phyloP scores from a whole-genome alignment of 2,113 vertebrate species.

The Orycteropus afer region DNA sequence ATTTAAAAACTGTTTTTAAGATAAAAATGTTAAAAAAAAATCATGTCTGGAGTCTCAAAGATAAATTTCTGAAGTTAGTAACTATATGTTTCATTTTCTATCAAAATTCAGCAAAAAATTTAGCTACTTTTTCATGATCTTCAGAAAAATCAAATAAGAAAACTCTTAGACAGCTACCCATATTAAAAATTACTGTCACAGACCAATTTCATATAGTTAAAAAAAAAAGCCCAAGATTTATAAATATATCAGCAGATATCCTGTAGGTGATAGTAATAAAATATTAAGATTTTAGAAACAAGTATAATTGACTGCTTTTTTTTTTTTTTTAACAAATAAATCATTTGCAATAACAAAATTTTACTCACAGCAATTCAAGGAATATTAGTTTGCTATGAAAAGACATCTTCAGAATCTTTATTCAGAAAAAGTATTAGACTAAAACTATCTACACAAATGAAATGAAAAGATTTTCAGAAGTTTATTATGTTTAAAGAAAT shows the following conservation, averaged over 20 bases:
- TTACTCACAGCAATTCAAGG: slow-evolving; percentile 17
- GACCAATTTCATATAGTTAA: neutral
- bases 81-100: slow-evolving; percentile 29
- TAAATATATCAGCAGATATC: neutral
- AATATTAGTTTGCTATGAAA: slow-evolving; percentile 65
- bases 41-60: neutral
- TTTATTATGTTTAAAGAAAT: slow-evolving; percentile 34
- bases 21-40: slow-evolving; percentile 17
- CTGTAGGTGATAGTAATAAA: slow-evolving; percentile 31
- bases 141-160: slow-evolving; percentile 54
- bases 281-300: slow-evolving; percentile 37
- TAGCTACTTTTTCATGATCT: slow-evolving; percentile 17
- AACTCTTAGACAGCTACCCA: neutral
- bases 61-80: neutral
- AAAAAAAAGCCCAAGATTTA: slow-evolving; percentile 47
- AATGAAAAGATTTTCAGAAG: neutral
- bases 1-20: slow-evolving; percentile 40
- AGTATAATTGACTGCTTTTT: neutral
- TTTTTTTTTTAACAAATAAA: neutral
- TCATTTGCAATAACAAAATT: slow-evolving; percentile 49
- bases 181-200: slow-evolving; percentile 48
- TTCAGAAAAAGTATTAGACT: slow-evolving; percentile 52
- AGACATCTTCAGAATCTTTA: slow-evolving; percentile 35
- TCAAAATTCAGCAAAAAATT: slow-evolving; percentile 21
- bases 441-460: slow-evolving; percentile 22